These are phyloP conservation scores for Myotis planiceps DNA, from an alignment of 2,797 vertebrate species.

Conservation along the genomic window DNA sequence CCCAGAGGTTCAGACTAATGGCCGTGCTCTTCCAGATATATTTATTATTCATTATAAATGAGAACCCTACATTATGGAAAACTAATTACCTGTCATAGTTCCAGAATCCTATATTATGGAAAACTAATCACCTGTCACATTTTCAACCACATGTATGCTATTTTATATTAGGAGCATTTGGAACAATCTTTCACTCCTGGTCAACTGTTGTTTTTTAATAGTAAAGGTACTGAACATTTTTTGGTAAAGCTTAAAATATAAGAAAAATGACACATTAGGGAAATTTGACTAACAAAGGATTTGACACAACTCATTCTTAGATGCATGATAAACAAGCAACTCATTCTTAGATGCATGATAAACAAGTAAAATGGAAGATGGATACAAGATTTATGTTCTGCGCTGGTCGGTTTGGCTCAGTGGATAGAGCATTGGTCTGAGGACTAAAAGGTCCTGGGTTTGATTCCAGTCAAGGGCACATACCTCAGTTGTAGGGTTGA, in stretches of 20 bases:
- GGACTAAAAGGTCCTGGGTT: too few relatives aligned
- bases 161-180: slow-evolving; percentile 5
- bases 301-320: background rate
- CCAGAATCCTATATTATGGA: slow-evolving; percentile 21
- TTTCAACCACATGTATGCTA: background rate
- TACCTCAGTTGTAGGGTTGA: too few relatives aligned
- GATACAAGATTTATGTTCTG: background rate
- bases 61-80: slow-evolving; percentile 23
- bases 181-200: background rate
- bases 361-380: background rate
- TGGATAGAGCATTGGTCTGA: too few relatives aligned
- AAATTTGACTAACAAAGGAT: slow-evolving; percentile 7
- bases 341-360: background rate
- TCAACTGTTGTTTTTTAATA: background rate
- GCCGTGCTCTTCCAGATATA: background rate
- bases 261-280: background rate
- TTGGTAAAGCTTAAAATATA: background rate
- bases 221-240: background rate
- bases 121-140: slow-evolving; percentile 39
- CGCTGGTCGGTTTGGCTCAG: too few relatives aligned
- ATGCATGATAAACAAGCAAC: background rate
- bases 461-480: too few relatives aligned
- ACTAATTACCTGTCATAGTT: slow-evolving; percentile 34
- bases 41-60: slow-evolving; percentile 25
- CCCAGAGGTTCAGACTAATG: slow-evolving; percentile 20